Evolutionary conservation across 2,797 vertebrate genomes (phyloP), one percentile per base, ranked within the genome.

Genomic region (Rhinatrema bivittatum): DNA sequence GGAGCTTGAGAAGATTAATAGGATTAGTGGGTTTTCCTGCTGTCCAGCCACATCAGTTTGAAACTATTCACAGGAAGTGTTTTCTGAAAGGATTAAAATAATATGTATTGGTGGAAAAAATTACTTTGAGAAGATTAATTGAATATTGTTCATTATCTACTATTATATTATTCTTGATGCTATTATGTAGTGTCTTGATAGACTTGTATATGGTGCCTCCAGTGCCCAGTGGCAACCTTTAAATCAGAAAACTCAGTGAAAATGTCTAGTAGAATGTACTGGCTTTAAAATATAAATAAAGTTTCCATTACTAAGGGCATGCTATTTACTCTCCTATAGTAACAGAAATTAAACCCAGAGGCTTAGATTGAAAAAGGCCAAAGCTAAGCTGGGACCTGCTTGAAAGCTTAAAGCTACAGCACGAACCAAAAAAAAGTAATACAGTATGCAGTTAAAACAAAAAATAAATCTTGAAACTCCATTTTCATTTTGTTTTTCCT

Each of bases 181-280:
- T n/a, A n/a, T n/a, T n/a, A n/a, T n/a, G n/a, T n/a, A n/a, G n/a
- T n/a, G n/a, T n/a, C n/a, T n/a, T n/a, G n/a, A n/a, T n/a, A n/a
- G n/a, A n/a, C n/a, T n/a, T n/a, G n/a, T n/a, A n/a, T n/a, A n/a
- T n/a, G n/a, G n/a, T n/a, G n/a, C n/a, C n/a, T 14, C 29, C 36
- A 65, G 56, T 54, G 62, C 62, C 53, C 56, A 32, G 27, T 50
- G 56, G 61, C 61, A 29, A 62, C 47, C 41, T 53, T 39, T 69
- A 69, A 70, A 68, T 67, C 61, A 62, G 58, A 55, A 45, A 22
- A 50, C 50, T 40, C 49, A 59, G 70, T 62, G 67, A 72, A n/a
- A 58, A 62, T 58, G 42, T 59, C 69, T 65, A 56, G 57, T 53
- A 60, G 65, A 64, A 56, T n/a, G 20, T 46, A 52, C 59, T 50